Conservation (phyloP, 2,888 invertebrate species). For the Conomelus anceps region DNA sequence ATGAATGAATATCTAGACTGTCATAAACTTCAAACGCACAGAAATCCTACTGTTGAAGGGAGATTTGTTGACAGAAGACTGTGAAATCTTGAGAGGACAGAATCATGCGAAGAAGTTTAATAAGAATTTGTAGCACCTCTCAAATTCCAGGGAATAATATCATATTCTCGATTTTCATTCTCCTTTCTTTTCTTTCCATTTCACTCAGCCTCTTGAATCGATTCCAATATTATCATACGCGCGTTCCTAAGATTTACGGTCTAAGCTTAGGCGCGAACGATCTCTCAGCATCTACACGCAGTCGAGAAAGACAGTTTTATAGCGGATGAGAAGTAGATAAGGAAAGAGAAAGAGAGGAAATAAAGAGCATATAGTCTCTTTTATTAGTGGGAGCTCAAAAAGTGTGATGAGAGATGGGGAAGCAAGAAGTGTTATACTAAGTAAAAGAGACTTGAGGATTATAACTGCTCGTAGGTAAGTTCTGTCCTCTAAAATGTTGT, state of each 20-base stretch:
- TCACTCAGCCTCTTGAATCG: not conserved
- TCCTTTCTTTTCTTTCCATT: not conserved
- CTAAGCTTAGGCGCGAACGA: not conserved
- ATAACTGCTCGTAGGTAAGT: not conserved
- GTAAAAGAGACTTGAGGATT: not conserved
- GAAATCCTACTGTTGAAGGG: not conserved
- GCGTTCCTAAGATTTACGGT: not conserved
- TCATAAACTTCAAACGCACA: not conserved
- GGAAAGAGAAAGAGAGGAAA: not conserved
- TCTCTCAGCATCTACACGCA: not conserved
- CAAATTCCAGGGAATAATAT: not conserved
- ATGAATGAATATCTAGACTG: too few relatives aligned
- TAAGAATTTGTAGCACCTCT: not conserved
- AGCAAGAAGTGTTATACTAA: not conserved
- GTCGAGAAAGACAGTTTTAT: not conserved
- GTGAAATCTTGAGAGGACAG: not conserved
- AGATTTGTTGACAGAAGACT: not conserved
- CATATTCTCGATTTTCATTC: not conserved
- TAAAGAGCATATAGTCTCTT: not conserved
- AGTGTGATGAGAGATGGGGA: not conserved
- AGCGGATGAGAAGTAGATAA: not conserved
- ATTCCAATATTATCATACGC: not conserved
- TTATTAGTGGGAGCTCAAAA: not conserved
- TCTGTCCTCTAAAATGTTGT: not conserved
- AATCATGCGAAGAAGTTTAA: not conserved